Evolutionary conservation across 1,140 invertebrate genomes (phyloP).

Genomic region (Bombus huntii): DNA sequence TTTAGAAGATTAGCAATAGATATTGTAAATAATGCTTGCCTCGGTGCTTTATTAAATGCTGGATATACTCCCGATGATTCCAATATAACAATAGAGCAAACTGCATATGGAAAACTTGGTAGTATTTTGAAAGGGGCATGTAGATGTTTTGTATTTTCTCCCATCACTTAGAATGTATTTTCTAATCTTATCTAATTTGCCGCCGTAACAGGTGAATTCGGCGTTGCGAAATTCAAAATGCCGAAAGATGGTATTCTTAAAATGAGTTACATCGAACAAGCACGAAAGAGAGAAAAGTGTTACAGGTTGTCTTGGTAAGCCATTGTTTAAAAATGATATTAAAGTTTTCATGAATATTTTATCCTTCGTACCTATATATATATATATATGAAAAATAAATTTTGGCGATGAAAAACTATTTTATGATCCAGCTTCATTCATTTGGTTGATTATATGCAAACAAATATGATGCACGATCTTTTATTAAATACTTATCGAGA

Average conservation of each 20-base stretch:
- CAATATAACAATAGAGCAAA: constrained; percentile 78
- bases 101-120: constrained; percentile 73
- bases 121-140: constrained; percentile 14
- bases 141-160: background rate
- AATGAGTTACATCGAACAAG: constrained; percentile 92
- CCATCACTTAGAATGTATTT: background rate
- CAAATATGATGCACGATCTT: constrained; percentile 87
- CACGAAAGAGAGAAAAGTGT: constrained; percentile 90
- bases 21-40: constrained; percentile 87
- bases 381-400: constrained; percentile 43
- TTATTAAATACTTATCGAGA: constrained; percentile 86
- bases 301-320: constrained; percentile 86
- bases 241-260: constrained; percentile 81
- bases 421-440: constrained; percentile 87
- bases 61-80: constrained; percentile 89
- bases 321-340: background rate
- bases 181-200: background rate
- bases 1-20: constrained; percentile 85
- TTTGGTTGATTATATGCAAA: constrained; percentile 88
- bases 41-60: constrained; percentile 87
- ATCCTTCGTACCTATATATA: constrained; percentile 52
- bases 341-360: background rate
- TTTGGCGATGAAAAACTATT: constrained; percentile 33
- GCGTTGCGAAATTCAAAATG: constrained; percentile 72
- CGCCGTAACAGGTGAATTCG: constrained; percentile 4